Conservation (phyloP, 64 coral and sea anemone species). For the Orbicella faveolata region DNA sequence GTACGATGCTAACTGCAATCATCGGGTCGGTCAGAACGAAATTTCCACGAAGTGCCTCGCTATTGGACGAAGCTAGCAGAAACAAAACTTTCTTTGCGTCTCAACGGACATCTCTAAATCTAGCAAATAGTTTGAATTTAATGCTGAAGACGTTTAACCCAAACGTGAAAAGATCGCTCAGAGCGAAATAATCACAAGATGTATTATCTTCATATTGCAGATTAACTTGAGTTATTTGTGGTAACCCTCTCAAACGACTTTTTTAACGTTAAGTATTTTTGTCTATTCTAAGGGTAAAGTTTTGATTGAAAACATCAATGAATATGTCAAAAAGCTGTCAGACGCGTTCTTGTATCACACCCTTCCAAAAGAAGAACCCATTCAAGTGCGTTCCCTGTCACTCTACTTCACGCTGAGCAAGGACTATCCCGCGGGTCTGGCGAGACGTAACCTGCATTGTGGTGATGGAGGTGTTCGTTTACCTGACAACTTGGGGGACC, state of each 20-base stretch:
- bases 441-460: neutral
- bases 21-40: too few relatives aligned
- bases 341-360: neutral
- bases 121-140: too few relatives aligned
- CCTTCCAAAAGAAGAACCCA: conserved; percentile 23
- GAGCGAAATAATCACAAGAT: too few relatives aligned
- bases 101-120: too few relatives aligned
- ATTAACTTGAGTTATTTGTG: too few relatives aligned
- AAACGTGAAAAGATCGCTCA: too few relatives aligned
- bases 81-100: too few relatives aligned
- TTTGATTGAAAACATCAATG: neutral
- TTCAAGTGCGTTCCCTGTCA: conserved; percentile 19
- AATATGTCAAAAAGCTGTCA: neutral
- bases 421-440: conserved; percentile 11
- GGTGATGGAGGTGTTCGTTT: neutral
- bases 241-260: neutral
- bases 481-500: conserved; percentile 6
- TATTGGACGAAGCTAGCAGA: too few relatives aligned
- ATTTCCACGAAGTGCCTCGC: too few relatives aligned
- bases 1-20: too few relatives aligned
- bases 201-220: too few relatives aligned
- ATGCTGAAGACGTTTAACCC: too few relatives aligned
- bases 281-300: neutral
- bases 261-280: neutral
- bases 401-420: conserved; percentile 1